Percentiles rank a stretch among this genome's conserved stretches.
Evolutionary conservation across 1,140 invertebrate species (phyloP).

Genomic region (Drusus annulatus): DNA sequence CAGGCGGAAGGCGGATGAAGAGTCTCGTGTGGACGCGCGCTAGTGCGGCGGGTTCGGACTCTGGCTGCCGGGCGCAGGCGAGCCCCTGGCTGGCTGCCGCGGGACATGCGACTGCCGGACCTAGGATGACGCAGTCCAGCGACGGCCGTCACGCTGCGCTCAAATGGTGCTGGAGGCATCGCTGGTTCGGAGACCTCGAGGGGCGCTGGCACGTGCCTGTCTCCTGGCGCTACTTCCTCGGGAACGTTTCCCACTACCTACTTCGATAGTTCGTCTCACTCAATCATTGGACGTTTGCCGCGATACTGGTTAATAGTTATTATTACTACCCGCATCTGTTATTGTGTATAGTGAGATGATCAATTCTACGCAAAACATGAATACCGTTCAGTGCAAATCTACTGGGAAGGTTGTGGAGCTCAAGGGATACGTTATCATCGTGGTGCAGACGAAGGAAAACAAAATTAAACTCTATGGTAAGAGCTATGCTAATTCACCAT

Average conservation of each 20-base stretch:
- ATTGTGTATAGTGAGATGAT: conserved; percentile 28
- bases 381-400: conserved; percentile 69
- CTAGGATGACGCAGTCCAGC: conserved; percentile 53
- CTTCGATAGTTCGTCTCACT: too few species aligned
- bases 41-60: not conserved
- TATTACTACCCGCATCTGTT: not conserved
- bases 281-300: not conserved
- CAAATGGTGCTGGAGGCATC: conserved; percentile 41
- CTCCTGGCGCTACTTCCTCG: not conserved
- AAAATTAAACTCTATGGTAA: conserved; percentile 96
- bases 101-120: conserved; percentile 14
- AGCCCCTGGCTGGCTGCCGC: too few species aligned
- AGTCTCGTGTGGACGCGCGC: too few species aligned
- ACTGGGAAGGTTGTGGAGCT: conserved; percentile 83
- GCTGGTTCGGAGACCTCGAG: conserved; percentile 39
- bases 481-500: conserved; percentile 62
- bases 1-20: conserved; percentile 26
- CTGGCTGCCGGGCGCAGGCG: too few species aligned
- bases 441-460: conserved; percentile 93
- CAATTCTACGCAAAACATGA: conserved; percentile 64
- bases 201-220: conserved; percentile 18
- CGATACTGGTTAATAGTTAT: too few species aligned
- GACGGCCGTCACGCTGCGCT: conserved; percentile 40
- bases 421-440: conserved; percentile 95
- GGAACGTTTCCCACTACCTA: too few species aligned